These are phyloP conservation scores for Hirtodrosophila histrioides DNA, from an alignment of 2,888 invertebrate species.

Conservation along the genomic window DNA sequence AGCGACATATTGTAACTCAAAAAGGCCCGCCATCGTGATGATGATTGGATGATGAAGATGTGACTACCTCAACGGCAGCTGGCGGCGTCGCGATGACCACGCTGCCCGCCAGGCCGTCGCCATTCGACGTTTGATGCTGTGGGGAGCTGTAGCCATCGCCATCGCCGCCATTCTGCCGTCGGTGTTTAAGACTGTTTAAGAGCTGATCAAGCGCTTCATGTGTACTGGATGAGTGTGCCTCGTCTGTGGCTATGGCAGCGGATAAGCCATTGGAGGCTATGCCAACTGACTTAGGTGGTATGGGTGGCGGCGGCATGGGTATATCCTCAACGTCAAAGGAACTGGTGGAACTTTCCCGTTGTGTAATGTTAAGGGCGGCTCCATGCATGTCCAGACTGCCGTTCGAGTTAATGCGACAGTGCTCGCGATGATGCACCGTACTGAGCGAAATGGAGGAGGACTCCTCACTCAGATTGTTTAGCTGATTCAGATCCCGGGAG, in stretches of 20 bases:
- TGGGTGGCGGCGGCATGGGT: slow-evolving; percentile 83
- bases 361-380: slow-evolving; percentile 73
- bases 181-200: slow-evolving; percentile 61
- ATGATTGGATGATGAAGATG: slow-evolving; percentile 62
- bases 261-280: slow-evolving; percentile 47
- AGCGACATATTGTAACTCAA: slow-evolving; percentile 84
- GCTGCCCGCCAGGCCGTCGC: slow-evolving; percentile 14
- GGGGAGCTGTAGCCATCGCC: slow-evolving; percentile 79
- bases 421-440: slow-evolving; percentile 80
- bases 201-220: slow-evolving; percentile 66
- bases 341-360: slow-evolving; percentile 78
- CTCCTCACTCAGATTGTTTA: slow-evolving; percentile 82
- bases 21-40: slow-evolving; percentile 82
- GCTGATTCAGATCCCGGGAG: slow-evolving; percentile 81
- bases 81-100: slow-evolving; percentile 15
- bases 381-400: slow-evolving; percentile 67
- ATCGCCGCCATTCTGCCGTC: slow-evolving; percentile 64
- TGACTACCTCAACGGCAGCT: slow-evolving; percentile 36
- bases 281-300: slow-evolving; percentile 83
- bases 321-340: slow-evolving; percentile 83
- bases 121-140: slow-evolving; percentile 62
- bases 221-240: slow-evolving; percentile 66
- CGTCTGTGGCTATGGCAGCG: slow-evolving; percentile 35
- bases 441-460: slow-evolving; percentile 72
- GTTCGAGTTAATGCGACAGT: slow-evolving; percentile 76